Evolutionary conservation across 2,113 vertebrate species (phyloP).

Genomic region (Chloroceryle aenea): DNA sequence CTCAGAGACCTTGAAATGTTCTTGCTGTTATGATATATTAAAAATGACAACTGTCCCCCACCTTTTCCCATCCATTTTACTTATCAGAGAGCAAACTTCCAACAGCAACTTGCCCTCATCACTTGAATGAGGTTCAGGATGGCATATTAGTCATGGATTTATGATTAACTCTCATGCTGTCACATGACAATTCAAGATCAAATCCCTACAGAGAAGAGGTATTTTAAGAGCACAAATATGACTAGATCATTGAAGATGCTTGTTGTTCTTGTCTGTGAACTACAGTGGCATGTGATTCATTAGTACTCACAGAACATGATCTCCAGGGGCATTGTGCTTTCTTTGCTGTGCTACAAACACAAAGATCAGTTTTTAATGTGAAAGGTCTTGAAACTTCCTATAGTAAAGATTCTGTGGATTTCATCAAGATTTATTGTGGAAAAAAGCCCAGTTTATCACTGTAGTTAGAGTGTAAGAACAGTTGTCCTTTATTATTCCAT

Average conservation of each 20-base stretch:
- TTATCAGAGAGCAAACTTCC: not conserved
- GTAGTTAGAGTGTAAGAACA: not conserved
- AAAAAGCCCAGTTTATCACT: not conserved
- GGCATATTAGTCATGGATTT: not conserved
- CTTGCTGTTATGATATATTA: not conserved
- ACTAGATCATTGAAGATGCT: not conserved
- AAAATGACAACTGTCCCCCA: not conserved
- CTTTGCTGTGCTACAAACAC: not conserved
- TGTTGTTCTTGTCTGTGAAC: not conserved
- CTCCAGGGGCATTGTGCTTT: not conserved
- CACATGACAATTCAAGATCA: not conserved
- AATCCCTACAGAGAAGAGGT: not conserved
- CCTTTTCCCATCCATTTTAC: not conserved
- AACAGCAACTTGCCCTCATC: not conserved
- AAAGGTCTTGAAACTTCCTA: not conserved
- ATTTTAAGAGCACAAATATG: not conserved
- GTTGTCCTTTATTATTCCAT: not conserved
- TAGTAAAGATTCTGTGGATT: not conserved
- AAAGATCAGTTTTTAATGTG: conserved; percentile 9
- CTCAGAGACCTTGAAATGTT: not conserved
- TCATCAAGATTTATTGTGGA: not conserved
- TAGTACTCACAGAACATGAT: not conserved
- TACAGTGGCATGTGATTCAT: not conserved
- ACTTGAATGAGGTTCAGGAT: not conserved
- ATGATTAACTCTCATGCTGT: not conserved